Conservation (phyloP, 2,797 vertebrate genomes). For the Siniperca undulata region DNA sequence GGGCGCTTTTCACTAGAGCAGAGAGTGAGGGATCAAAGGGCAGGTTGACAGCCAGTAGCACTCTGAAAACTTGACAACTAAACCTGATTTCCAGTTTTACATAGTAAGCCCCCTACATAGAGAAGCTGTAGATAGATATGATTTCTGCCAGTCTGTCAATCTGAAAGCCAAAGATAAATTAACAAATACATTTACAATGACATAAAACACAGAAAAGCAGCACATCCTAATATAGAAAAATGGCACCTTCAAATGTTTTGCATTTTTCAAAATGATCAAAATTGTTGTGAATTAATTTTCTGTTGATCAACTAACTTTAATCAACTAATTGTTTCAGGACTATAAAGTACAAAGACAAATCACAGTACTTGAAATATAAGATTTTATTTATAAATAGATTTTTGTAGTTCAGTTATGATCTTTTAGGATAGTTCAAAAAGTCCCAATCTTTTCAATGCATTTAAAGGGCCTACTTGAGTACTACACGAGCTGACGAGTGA, state of each 20-base stretch:
- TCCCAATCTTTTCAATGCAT: conserved; percentile 10
- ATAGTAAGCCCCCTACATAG: background rate
- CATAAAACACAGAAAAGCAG: background rate
- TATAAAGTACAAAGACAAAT: background rate
- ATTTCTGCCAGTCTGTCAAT: background rate
- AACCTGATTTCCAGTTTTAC: conserved; percentile 7
- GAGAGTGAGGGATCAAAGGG: conserved; percentile 58
- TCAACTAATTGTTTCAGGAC: background rate
- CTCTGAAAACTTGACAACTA: conserved; percentile 27
- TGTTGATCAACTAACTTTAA: background rate
- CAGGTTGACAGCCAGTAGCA: conserved; percentile 19
- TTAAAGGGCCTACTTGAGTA: conserved; percentile 29
- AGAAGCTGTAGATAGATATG: conserved; percentile 1
- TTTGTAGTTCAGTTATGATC: background rate
- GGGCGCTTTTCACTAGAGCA: conserved; percentile 28
- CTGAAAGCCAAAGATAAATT: background rate
- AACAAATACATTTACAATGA: background rate
- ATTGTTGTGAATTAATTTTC: background rate
- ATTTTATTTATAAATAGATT: background rate
- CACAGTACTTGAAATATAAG: background rate
- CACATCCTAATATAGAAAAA: background rate
- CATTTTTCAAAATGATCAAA: background rate
- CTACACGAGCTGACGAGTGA: background rate
- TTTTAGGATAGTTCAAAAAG: background rate
- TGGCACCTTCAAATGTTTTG: background rate